A percentile compares a stretch with the other conserved stretches of the same genome.
Conservation (phyloP, 2,797 vertebrate genomes). For the Furcifer pardalis region DNA sequence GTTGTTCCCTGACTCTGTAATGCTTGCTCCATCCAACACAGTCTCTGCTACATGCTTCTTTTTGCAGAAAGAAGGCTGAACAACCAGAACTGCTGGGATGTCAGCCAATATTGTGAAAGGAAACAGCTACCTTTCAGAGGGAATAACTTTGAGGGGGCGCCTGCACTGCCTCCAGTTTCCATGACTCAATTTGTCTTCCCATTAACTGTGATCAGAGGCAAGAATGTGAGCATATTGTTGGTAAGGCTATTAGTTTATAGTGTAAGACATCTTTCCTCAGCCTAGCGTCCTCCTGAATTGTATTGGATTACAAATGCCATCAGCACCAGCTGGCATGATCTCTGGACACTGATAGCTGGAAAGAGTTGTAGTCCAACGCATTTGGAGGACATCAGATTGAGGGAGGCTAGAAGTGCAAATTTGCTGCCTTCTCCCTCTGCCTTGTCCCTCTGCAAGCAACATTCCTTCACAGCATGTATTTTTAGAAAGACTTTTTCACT, state of each 20-base stretch:
- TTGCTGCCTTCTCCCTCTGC: no score
- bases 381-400: not conserved
- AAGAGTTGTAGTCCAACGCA: not conserved
- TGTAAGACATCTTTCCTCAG: not conserved
- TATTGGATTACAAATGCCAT: not conserved
- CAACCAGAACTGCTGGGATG: constrained; percentile 17
- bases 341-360: not conserved
- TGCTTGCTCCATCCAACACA: not conserved
- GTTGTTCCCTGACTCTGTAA: not conserved
- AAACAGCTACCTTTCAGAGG: not conserved
- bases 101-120: not conserved
- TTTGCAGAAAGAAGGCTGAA: not conserved
- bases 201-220: not conserved
- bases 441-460: no score
- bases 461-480: not conserved
- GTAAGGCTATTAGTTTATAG: not conserved
- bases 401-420: not conserved
- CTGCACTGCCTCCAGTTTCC: not conserved
- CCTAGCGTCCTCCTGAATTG: not conserved
- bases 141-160: not conserved
- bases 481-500: not conserved
- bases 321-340: not conserved
- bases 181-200: fast-evolving
- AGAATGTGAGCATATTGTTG: not conserved
- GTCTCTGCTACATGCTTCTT: not conserved